Base-by-base conservation (phyloP, 1,140 invertebrate species). In the Drosophila hydei region DNA sequence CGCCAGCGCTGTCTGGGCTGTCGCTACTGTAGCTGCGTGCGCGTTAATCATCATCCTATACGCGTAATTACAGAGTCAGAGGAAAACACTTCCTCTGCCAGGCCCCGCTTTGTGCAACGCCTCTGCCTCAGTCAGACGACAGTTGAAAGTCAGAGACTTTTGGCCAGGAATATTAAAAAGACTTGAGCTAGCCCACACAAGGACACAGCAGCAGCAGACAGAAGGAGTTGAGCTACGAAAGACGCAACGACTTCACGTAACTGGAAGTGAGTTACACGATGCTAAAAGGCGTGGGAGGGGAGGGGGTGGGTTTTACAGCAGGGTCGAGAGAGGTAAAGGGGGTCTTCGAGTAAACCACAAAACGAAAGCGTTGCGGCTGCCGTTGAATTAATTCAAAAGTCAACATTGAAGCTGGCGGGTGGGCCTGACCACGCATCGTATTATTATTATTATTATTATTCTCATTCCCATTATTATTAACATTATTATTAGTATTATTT, bases 11-110 rank as follows among this genome's bases (percentile, higher is more conserved):
- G 33, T 59, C 54, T 74, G 18, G n/a, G 23, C 40, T 42, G 36
- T 14, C 33, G 51, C 58, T 68, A 55, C 56, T 64, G 14, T 42
- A 45, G 50, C 70, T 84, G 79, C 79, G 68, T 75, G 77, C 58
- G 74, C 81, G 81, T 85, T 85, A 87, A 85, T 85, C 81, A 85
- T 85, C 81, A 87, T 85, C 81, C 81, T 87, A 85, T 85, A 85
- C 81, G 81, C 83, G 81, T 87, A 87, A 87, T 87, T 87, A 88
- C 75, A 87, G 69, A 72, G 69, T 65, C 61, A 72, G 45, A 50
- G 21, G 38, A 42, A 42, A 14, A 42, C 38, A 42, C 38, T 42
- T 42, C n/a, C n/a, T 25, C 27, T 11, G 5, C 9, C 42, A 2
- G 3, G 36, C 12, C 4, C 14, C 14, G 9, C 6, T 0, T 3